A percentile compares a stretch with the other conserved stretches of the same genome.
These are phyloP conservation scores for Escarpia spicata DNA, from an alignment of 2,888 invertebrate species.

Conservation along the genomic window DNA sequence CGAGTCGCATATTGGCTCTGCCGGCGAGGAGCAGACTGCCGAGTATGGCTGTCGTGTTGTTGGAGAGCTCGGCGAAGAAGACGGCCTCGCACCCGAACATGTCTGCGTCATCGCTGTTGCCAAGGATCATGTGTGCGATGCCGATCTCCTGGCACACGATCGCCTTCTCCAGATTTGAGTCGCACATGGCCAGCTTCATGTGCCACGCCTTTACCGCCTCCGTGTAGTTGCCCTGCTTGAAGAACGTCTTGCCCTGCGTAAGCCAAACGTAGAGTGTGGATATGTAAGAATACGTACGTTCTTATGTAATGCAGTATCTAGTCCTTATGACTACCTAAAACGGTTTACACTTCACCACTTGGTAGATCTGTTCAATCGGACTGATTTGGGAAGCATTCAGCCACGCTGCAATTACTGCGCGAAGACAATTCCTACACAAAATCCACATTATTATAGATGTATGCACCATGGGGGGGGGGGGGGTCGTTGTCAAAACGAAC, in stretches of 20 bases:
- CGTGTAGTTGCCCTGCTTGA: background rate
- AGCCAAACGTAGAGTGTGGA: background rate
- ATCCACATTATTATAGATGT: no score
- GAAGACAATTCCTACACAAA: no score
- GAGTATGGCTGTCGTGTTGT: background rate
- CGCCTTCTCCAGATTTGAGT: background rate
- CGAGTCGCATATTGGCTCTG: background rate
- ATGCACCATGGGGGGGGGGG: no score
- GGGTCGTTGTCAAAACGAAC: no score
- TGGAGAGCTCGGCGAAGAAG: background rate
- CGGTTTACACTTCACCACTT: no score
- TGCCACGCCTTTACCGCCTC: background rate
- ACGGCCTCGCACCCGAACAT: background rate
- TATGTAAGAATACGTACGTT: no score
- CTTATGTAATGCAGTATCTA: no score
- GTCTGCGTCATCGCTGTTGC: background rate
- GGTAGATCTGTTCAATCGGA: no score
- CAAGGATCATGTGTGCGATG: background rate
- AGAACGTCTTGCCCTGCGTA: background rate
- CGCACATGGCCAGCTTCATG: background rate
- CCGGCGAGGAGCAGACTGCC: background rate
- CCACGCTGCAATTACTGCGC: no score
- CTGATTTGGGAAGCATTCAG: no score
- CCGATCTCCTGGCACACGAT: background rate
- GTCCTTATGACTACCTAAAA: no score